Evolutionary conservation across 2,797 vertebrate species (phyloP).

Genomic region (Pteropus rufus): DNA sequence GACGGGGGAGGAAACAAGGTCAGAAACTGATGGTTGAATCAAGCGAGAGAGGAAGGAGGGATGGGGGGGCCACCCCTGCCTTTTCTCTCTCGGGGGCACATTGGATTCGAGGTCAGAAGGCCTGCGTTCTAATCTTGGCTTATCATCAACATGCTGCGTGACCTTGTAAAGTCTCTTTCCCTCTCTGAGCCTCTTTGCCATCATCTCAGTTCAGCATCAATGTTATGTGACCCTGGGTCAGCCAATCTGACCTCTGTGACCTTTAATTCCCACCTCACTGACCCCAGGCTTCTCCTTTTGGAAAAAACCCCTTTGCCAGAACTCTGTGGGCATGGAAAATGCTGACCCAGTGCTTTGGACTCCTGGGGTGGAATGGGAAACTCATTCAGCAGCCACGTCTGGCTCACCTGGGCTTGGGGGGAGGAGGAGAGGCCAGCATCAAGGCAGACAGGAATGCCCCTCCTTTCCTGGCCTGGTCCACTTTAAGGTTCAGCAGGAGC

Average conservation of each 20-base stretch:
- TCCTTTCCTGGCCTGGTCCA: not conserved
- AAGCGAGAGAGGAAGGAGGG: not conserved
- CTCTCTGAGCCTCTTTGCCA: not conserved
- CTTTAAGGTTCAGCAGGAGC: not conserved
- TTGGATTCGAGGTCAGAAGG: not conserved
- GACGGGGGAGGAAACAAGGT: not conserved
- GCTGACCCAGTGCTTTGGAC: not conserved
- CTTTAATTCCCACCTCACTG: not conserved
- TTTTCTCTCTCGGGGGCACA: not conserved
- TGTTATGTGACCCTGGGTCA: not conserved
- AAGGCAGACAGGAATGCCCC: not conserved
- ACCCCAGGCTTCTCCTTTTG: not conserved
- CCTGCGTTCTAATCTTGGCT: not conserved
- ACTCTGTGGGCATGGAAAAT: not conserved
- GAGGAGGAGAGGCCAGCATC: not conserved
- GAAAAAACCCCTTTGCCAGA: not conserved
- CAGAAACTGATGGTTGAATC: not conserved
- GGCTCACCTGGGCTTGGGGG: not conserved
- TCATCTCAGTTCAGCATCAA: not conserved
- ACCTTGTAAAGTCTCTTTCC: not conserved
- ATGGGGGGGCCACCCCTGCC: fast-evolving
- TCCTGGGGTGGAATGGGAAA: not conserved
- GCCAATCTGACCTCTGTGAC: not conserved
- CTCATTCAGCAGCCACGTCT: not conserved
- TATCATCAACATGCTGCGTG: not conserved